These are phyloP conservation scores for Galendromus occidentalis DNA, from an alignment of 1,140 invertebrate species.

Conservation along the genomic window DNA sequence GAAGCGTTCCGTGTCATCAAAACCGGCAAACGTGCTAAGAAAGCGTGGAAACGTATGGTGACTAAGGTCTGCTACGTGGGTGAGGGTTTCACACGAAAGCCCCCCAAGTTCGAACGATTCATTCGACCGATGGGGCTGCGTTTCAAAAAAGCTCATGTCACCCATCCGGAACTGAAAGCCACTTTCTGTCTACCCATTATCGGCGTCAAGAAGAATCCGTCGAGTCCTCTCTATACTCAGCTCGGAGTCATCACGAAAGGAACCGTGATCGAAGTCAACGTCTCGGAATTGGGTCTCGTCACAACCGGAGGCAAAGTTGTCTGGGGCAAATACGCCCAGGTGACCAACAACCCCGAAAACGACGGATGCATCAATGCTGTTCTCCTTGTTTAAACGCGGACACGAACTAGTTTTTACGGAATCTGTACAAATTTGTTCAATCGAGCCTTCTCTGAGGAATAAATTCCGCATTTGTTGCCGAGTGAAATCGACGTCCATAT, in stretches of 20 bases:
- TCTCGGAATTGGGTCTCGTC: slow-evolving; percentile 93
- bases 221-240: slow-evolving; percentile 84
- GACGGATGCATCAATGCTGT: slow-evolving; percentile 99
- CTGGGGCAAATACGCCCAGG: slow-evolving; percentile 99
- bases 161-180: slow-evolving; percentile 95
- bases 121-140: slow-evolving; percentile 92
- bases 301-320: slow-evolving; percentile 98
- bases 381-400: slow-evolving; percentile 55
- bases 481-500: no score
- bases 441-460: no score
- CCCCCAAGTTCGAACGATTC: slow-evolving; percentile 97
- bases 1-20: slow-evolving; percentile 92
- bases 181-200: slow-evolving; percentile 97
- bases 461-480: no score
- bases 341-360: slow-evolving; percentile 98
- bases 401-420: no score
- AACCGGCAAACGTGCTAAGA: slow-evolving; percentile 80
- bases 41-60: slow-evolving; percentile 98
- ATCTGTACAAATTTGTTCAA: no score
- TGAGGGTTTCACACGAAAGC: slow-evolving; percentile 94
- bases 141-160: slow-evolving; percentile 93
- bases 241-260: slow-evolving; percentile 97
- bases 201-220: slow-evolving; percentile 98
- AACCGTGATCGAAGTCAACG: slow-evolving; percentile 91
- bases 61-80: slow-evolving; percentile 97